A percentile compares a stretch with the other conserved stretches of the same genome.
Evolutionary conservation across 1,140 invertebrate genomes (phyloP).

Genomic region (Polypedilum pembai): DNA sequence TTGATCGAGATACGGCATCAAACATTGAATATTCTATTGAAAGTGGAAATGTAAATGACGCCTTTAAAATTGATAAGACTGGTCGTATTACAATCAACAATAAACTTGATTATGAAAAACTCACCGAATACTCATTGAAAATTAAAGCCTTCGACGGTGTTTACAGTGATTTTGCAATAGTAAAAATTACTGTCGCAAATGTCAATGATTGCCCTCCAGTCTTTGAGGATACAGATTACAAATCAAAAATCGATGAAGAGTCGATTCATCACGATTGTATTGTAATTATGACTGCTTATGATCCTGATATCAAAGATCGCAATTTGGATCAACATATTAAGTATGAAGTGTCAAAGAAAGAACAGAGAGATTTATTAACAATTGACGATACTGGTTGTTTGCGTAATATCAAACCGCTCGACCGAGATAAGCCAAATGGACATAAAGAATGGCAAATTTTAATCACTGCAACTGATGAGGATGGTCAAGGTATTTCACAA

Average conservation of each 20-base stretch:
- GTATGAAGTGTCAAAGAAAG: conserved; percentile 63
- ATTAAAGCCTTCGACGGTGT: conserved; percentile 71
- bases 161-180: conserved; percentile 64
- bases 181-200: conserved; percentile 70
- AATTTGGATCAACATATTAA: conserved; percentile 66
- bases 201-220: conserved; percentile 77
- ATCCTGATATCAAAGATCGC: conserved; percentile 73
- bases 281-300: conserved; percentile 63
- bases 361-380: conserved; percentile 58
- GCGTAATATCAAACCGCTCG: conserved; percentile 65
- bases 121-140: conserved; percentile 65
- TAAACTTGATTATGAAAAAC: conserved; percentile 75
- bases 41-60: conserved; percentile 65
- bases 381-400: conserved; percentile 70
- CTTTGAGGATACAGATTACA: conserved; percentile 57
- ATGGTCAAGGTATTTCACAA: conserved; percentile 53
- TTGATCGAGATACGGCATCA: conserved; percentile 73
- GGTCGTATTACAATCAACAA: conserved; percentile 71
- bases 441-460: conserved; percentile 74
- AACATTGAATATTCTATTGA: conserved; percentile 72
- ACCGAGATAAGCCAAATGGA: conserved; percentile 79
- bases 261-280: conserved; percentile 55
- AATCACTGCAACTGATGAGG: conserved; percentile 75
- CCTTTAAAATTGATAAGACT: conserved; percentile 71
- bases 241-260: conserved; percentile 64